Evolutionary conservation across 2,888 invertebrate genomes (phyloP).

Genomic region (Scaptodrosophila latifasciaeformis): DNA sequence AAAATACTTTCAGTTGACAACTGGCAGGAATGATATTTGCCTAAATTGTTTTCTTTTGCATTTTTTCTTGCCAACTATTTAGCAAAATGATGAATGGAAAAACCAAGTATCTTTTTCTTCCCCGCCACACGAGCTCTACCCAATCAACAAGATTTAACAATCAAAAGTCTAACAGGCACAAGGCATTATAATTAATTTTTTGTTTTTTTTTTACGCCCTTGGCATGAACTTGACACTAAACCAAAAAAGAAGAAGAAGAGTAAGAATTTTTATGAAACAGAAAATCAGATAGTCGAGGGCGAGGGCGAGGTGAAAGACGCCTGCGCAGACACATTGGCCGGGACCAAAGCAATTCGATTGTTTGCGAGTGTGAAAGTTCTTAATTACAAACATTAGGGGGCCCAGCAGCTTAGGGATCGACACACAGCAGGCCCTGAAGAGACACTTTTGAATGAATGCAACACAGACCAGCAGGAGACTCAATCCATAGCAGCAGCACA

Average conservation of each 20-base stretch:
- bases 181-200: slow-evolving; percentile 1
- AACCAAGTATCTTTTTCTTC: too few species aligned
- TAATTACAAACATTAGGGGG: slow-evolving; percentile 73
- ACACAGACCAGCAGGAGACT: background rate
- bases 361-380: slow-evolving; percentile 75
- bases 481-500: slow-evolving; percentile 8
- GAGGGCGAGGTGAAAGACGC: slow-evolving; percentile 16
- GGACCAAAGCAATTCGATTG: slow-evolving; percentile 58
- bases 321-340: background rate
- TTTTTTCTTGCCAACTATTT: slow-evolving; percentile 12
- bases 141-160: too few species aligned
- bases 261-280: background rate
- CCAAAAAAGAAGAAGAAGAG: slow-evolving; percentile 28
- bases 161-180: background rate
- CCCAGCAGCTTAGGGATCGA: slow-evolving; percentile 58
- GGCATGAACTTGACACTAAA: slow-evolving; percentile 64
- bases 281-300: background rate
- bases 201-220: slow-evolving; percentile 39
- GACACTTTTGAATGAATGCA: slow-evolving; percentile 61
- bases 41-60: background rate
- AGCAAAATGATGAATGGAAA: slow-evolving; percentile 6
- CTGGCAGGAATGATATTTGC: too few species aligned
- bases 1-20: too few species aligned
- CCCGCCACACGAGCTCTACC: too few species aligned
- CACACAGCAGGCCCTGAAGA: slow-evolving; percentile 61